These are phyloP conservation scores for Antedon mediterranea DNA, from an alignment of 53 echinoderm and acorn worm species.

Conservation along the genomic window DNA sequence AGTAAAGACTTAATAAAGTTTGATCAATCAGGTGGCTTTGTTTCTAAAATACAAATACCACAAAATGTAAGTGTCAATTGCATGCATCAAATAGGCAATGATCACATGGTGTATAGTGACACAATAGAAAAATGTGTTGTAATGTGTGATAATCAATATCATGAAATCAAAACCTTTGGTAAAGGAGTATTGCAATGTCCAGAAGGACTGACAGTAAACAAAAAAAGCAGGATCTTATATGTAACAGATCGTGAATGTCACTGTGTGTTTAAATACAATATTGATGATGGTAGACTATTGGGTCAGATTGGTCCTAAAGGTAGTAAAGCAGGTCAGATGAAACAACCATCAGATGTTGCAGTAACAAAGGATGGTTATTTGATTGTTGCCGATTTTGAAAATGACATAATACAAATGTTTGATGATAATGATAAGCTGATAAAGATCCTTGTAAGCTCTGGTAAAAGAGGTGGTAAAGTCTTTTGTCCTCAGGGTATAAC, in stretches of 20 bases:
- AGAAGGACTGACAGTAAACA: background rate
- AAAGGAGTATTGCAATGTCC: background rate
- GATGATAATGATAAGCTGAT: background rate
- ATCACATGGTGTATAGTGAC: background rate
- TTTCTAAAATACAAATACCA: background rate
- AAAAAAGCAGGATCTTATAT: background rate
- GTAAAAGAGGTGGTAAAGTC: no score
- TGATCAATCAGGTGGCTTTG: background rate
- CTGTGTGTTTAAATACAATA: background rate
- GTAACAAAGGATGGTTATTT: background rate
- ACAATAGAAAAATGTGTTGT: background rate
- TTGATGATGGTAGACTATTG: background rate
- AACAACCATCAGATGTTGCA: background rate
- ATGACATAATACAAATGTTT: background rate
- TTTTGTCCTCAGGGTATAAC: no score
- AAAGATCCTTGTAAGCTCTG: background rate
- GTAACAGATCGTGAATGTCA: background rate
- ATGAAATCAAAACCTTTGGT: background rate
- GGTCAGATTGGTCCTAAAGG: background rate
- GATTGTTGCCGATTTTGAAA: background rate
- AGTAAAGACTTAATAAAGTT: background rate
- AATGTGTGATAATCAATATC: background rate
- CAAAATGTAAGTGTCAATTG: background rate
- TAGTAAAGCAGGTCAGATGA: background rate
- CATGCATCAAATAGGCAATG: background rate